Evolutionary conservation across 2,888 invertebrate genomes (phyloP), one percentile per base, ranked within the genome.

Genomic region (Caenorhabditis angaria): DNA sequence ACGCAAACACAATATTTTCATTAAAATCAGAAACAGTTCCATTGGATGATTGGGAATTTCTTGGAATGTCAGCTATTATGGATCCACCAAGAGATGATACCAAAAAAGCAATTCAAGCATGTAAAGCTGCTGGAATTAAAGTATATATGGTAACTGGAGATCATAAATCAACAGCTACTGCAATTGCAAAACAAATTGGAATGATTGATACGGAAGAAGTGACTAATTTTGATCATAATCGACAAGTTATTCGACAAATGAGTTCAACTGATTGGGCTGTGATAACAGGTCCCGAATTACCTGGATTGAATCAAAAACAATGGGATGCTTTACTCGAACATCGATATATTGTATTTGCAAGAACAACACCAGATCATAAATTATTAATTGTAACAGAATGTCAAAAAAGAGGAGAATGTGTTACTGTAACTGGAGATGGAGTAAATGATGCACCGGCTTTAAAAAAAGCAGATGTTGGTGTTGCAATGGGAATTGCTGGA

Each of bases 91-190:
- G 80, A 67, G 81, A 83, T 27, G 78, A 81, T 25, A 83, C 82
- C n/a, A 72, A 72, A 28, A 63, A 61, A 41, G 82, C 83, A 20
- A 79, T 83, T 53, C 62, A 71, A 25, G 71, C 74, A n/a, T 83
- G 83, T 61, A 79, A 80, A 61, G 71, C 73, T 32, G 82, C 83
- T 10, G 83, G 83, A 57, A 82, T 83, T 62, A 83, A 83, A 67
- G 82, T 83, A 20, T 83, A 81, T 65, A 82, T 83, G 82, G 82
- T 83, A 24, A 83, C 83, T 10, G 83, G 83, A 51, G 83, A 83
- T 57, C 83, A 83, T 65, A 80, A 77, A 24, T 69, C 80, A 20
- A 83, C 83, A 10, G 83, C 83, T 20, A 76, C 78, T 14, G 83
- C 83, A 14, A 83, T 83, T 47, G 83, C 83, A n/a, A 64, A 77